Evolutionary conservation across 2,888 invertebrate genomes (phyloP), one percentile per base, ranked within the genome.

Genomic region (Spilarctia lutea): DNA sequence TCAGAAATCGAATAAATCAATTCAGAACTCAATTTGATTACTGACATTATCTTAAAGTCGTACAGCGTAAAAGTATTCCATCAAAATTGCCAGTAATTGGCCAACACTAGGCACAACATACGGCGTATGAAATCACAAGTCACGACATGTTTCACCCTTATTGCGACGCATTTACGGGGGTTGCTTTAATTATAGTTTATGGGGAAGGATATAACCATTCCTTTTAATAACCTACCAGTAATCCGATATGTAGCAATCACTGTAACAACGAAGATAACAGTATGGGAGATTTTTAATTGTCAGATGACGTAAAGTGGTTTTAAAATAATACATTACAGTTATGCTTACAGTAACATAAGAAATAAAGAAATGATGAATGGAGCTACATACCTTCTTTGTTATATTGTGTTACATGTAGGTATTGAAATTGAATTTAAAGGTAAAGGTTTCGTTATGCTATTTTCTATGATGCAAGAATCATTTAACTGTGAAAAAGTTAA

Each of bases 61-160:
- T 76, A 39, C 11, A 39, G 24, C 60, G 27, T 80, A 84, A 84
- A 80, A 3, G 73, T 66, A 70, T 72, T 68, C 35, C 30, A 79
- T 77, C 33, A 65, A 79, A 83, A 82, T 83, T 76, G 78, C 77
- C 70, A 76, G 74, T 83, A 85, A 86, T 85, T 83, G 74, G 66
- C 79, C 73, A 75, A 56, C 80, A 81, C 42, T 65, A 71, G 63
- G 39, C 24, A 60, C 78, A 74, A 76, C 81, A 83, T 76, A 68
- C 75, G 73, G 69, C 35, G 27, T 60, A 35, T 77, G 70, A 65
- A 82, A 84, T 79, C 66, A 78, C 81, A 77, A 81, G 81, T 81
- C 82, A 83, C 74, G 81, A 68, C 68, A 77, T 80, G 72, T 81
- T 81, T 81, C 69, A 75, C 70, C 63, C 80, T 83, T 84, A 83